Evolutionary conservation across 2,797 vertebrate species (phyloP), one percentile per base, ranked within the genome.

Genomic region (Dallia pectoralis): DNA sequence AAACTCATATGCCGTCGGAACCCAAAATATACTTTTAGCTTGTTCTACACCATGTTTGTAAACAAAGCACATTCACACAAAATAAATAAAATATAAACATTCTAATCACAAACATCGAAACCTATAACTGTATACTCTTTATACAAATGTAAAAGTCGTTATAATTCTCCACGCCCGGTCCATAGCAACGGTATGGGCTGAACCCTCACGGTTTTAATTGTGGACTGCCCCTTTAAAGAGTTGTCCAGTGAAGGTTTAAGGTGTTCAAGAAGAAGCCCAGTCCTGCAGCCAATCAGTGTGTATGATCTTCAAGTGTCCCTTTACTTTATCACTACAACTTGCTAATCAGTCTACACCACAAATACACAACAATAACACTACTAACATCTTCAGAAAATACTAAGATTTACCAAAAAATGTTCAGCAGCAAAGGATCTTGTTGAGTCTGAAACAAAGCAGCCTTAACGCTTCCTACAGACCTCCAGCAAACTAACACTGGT

Each of bases 371-470:
- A 81, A 79, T 79, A 81, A 85, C 75, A 25, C 76, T 76, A 56
- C 49, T 70, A 9, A 76, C 44, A 74, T 75, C 72, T 78, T 68
- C 16, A 83, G 85, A 59, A 84, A 82, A 85, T 76, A 82, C 47
- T 29, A 70, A 81, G 56, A 75, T 77, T 66, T 47, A 71, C 63
- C 63, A 47, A 71, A 29, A 71, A 15, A 40, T 51, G 16, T 61
- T 6, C 30, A 8, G 9, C 18, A 44, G 33, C 40, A 48, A 32
- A 29, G n/a, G n/a, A n/a, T n/a, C n/a, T n/a, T n/a, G n/a, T n/a
- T 29, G 22, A 44, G 64, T 40, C 15, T 33, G 32, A 11, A 25
- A 76, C 7, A 29, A 33, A 78, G 70, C 51, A 71, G 76, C 27
- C 7, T 14, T 72, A 22, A 75, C 70, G 36, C 36, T 27, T 77